Conservation (phyloP, 1,140 invertebrate genomes). For the Drosophila ogumai region DNA sequence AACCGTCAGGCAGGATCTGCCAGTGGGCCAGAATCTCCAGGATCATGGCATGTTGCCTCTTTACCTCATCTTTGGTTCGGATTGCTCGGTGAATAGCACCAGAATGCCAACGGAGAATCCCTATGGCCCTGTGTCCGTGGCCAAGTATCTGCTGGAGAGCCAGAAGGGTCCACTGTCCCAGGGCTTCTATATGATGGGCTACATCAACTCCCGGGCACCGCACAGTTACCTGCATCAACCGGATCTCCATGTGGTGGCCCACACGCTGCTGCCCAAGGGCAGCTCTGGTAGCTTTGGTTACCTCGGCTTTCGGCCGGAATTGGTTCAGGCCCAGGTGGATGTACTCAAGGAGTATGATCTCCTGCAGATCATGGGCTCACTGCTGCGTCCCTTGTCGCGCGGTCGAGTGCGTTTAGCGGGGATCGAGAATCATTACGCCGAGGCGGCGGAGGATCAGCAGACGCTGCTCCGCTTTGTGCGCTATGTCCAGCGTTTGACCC, state of each 20-base stretch:
- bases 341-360: conserved; percentile 79
- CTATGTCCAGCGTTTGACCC: conserved; percentile 85
- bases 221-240: conserved; percentile 42
- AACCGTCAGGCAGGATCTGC: conserved; percentile 86
- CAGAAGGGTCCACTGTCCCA: conserved; percentile 48
- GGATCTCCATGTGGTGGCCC: conserved; percentile 72
- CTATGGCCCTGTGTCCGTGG: conserved; percentile 30
- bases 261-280: conserved; percentile 78
- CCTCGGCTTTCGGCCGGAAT: conserved; percentile 77
- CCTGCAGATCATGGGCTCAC: conserved; percentile 84
- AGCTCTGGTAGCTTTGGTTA: conserved; percentile 56
- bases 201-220: conserved; percentile 70
- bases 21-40: conserved; percentile 89
- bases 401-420: conserved; percentile 84
- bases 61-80: conserved; percentile 31
- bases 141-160: conserved; percentile 47
- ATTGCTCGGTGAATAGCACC: conserved; percentile 46
- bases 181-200: conserved; percentile 76
- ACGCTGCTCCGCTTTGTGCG: conserved; percentile 89
- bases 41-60: conserved; percentile 86
- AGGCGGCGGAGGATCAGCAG: conserved; percentile 88
- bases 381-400: conserved; percentile 85
- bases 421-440: conserved; percentile 92
- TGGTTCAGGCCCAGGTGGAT: conserved; percentile 58
- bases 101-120: not conserved